phyloP scores from a whole-genome alignment of 2,797 vertebrate genomes.

The Bradypodion ventrale region DNA sequence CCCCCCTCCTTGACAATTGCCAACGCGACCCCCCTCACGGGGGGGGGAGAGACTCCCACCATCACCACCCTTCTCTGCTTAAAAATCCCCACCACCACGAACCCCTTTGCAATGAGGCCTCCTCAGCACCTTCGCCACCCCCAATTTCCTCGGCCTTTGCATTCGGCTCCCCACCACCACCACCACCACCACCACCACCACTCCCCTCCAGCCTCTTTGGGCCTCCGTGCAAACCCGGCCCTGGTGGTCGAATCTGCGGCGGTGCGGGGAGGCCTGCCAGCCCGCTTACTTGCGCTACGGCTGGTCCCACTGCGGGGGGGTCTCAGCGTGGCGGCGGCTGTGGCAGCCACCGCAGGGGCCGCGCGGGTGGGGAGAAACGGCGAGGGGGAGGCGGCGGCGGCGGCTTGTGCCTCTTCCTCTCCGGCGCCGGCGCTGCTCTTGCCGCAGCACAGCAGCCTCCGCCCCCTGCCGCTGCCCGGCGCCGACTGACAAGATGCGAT shows the following conservation, averaged over 20 bases:
- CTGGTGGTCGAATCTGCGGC: background rate
- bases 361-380: background rate
- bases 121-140: background rate
- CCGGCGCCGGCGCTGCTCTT: no score
- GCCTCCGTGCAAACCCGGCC: background rate
- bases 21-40: background rate
- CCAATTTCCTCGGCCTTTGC: background rate
- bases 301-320: background rate
- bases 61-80: background rate
- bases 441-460: conserved; percentile 20
- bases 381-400: background rate
- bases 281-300: conserved; percentile 20
- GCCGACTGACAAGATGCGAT: conserved; percentile 28
- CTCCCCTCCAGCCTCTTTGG: background rate
- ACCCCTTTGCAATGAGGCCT: background rate
- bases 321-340: conserved; percentile 24
- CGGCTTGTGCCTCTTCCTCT: background rate
- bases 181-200: no score
- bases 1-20: no score
- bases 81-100: no score
- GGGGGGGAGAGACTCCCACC: background rate
- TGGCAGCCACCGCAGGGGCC: background rate
- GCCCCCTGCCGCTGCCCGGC: conserved; percentile 24
- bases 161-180: background rate
- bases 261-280: background rate